Evolutionary conservation across 2,888 invertebrate genomes (phyloP), one percentile per base, ranked within the genome.

Genomic region (Ophion slaviceki): DNA sequence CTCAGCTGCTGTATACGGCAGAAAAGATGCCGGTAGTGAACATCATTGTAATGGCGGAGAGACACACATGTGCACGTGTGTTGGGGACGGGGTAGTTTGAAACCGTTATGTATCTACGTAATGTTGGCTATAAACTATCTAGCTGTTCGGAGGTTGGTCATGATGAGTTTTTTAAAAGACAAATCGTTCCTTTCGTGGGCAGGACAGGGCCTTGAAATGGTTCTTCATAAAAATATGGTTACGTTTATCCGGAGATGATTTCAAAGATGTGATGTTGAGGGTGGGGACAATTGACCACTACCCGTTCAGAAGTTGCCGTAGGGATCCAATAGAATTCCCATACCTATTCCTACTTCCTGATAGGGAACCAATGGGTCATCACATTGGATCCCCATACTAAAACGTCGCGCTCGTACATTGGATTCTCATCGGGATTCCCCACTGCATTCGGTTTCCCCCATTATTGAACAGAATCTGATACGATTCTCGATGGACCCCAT

Each of bases 21-120:
- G 28, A 10, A 68, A 76, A 62, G 47, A 68, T 72, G 61, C 62
- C 59, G 67, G 17, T 14, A 45, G 28, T 45, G 45, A 57, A 77
- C 62, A 47, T 67, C 72, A 77, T 85, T 67, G 71, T 67, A 67
- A 28, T 82, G 53, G 76, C n/a, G 57, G 17, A 14, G 53, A 11
- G 53, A 70, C 79, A 66, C 67, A 68, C n/a, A 53, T 57, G 62
- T 77, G 17, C 53, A 45, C 53, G 17, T 66, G 59, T 57, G n/a
- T 28, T 24, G 24, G 32, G 53, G 45, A 70, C 7, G n/a, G 11
- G 14, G 11, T 14, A 14, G 53, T 53, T 53, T 14, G 53, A 53
- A 53, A 14, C 14, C 14, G 11, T 53, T 53, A 53, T 53, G 3
- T 53, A 53, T 14, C 53, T 53, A 53, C 53, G 53, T 53, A 53